phyloP scores from a whole-genome alignment of 2,797 vertebrate genomes.

The Gastrophryne carolinensis region DNA sequence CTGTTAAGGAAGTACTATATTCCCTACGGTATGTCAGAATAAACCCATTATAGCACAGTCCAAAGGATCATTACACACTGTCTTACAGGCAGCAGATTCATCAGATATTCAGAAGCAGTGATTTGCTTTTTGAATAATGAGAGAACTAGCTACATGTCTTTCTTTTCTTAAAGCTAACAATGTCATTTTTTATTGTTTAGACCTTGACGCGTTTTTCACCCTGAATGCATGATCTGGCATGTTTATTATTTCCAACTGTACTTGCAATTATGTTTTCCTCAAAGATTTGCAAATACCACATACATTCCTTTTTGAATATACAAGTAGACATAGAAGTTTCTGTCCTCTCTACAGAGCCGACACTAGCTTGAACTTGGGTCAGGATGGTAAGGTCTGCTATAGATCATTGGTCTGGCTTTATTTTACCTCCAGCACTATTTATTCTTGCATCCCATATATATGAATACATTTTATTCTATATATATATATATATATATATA shows the following conservation, averaged over 20 bases:
- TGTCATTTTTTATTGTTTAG: slow-evolving; percentile 33
- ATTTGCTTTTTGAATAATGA: slow-evolving; percentile 54
- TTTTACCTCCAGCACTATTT: background rate
- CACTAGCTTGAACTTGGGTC: background rate
- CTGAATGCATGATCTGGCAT: slow-evolving; percentile 20
- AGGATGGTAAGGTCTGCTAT: background rate
- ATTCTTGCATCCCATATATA: background rate
- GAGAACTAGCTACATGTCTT: slow-evolving; percentile 48
- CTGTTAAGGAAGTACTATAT: slow-evolving; percentile 52
- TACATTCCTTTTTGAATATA: background rate
- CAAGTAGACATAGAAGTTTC: background rate
- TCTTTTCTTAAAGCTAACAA: slow-evolving; percentile 48
- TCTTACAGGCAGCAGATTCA: slow-evolving; percentile 52
- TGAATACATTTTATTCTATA: too few relatives aligned
- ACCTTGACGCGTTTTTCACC: slow-evolving; percentile 14
- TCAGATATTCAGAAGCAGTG: slow-evolving; percentile 51
- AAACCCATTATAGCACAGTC: slow-evolving; percentile 53
- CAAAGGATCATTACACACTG: slow-evolving; percentile 53
- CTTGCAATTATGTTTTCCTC: background rate
- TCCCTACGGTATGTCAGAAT: slow-evolving; percentile 44
- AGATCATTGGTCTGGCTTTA: background rate
- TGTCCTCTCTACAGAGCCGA: background rate
- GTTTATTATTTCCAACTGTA: slow-evolving; percentile 5
- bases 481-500: too few relatives aligned
- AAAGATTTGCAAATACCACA: background rate